Evolutionary conservation across 37 sponge, comb jelly and placozoan genomes (phyloP).

Genomic region (Agelas oroides): DNA sequence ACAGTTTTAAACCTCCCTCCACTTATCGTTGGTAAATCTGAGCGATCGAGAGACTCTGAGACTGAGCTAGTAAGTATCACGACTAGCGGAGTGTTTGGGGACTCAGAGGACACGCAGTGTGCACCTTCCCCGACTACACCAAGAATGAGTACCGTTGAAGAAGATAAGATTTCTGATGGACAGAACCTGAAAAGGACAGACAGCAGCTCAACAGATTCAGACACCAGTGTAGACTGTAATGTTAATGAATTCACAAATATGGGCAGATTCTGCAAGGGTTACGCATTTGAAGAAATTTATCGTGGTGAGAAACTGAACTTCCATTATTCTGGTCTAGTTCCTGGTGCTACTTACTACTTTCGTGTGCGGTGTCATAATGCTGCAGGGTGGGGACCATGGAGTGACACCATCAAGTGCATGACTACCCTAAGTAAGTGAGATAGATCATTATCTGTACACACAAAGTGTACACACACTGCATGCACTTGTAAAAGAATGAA

Average conservation of each 20-base stretch:
- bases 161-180: background rate
- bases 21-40: slow-evolving; percentile 19
- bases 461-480: background rate
- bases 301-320: slow-evolving; percentile 44
- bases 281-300: slow-evolving; percentile 74
- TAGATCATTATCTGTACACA: background rate
- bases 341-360: slow-evolving; percentile 79
- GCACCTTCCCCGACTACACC: background rate
- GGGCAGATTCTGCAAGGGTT: slow-evolving; percentile 44
- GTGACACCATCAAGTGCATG: slow-evolving; percentile 71
- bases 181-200: slow-evolving; percentile 17
- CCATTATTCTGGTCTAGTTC: slow-evolving; percentile 54
- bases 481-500: too few relatives aligned
- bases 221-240: background rate
- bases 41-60: background rate
- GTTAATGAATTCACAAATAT: slow-evolving; percentile 9
- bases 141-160: slow-evolving; percentile 24
- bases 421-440: slow-evolving; percentile 16
- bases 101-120: slow-evolving; percentile 31
- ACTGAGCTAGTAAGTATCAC: slow-evolving; percentile 33
- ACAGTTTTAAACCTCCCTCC: slow-evolving; percentile 74
- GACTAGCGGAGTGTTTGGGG: slow-evolving; percentile 53
- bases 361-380: slow-evolving; percentile 76
- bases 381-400: slow-evolving; percentile 86
- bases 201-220: slow-evolving; percentile 16